Evolutionary conservation across 2,888 invertebrate species (phyloP).

Genomic region (Standfussiana lucernea): DNA sequence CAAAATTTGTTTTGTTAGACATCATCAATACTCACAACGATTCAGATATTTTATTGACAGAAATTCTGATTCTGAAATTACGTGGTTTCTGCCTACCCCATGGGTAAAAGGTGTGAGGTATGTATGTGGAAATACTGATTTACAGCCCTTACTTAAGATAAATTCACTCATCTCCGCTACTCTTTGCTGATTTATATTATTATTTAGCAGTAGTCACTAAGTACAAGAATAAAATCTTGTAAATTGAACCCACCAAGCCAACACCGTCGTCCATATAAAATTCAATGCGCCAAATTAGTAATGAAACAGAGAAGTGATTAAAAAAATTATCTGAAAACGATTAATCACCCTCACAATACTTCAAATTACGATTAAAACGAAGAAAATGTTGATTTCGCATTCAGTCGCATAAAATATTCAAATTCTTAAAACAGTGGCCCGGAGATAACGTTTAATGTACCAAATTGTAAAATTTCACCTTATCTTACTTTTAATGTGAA

Average conservation of each 20-base stretch:
- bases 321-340: conserved; percentile 21
- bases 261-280: neutral
- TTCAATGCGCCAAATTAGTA: conserved; percentile 8
- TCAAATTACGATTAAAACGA: conserved; percentile 57
- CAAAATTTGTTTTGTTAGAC: conserved; percentile 8
- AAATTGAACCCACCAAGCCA: neutral
- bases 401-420: conserved; percentile 72
- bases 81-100: neutral
- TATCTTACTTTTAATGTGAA: conserved; percentile 68
- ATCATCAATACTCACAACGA: neutral
- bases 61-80: neutral
- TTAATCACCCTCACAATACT: conserved; percentile 36
- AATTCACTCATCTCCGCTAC: neutral
- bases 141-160: neutral
- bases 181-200: neutral
- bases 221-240: neutral
- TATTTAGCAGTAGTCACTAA: neutral
- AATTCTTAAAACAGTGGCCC: conserved; percentile 72
- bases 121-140: neutral
- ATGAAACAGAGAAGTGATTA: neutral
- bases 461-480: conserved; percentile 68
- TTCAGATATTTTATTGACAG: neutral
- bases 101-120: neutral
- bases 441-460: conserved; percentile 73
- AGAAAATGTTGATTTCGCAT: conserved; percentile 70